Evolutionary conservation across 2,113 vertebrate genomes (phyloP), one percentile per base, ranked within the genome.

Genomic region (Hirundichthys speculiger): DNA sequence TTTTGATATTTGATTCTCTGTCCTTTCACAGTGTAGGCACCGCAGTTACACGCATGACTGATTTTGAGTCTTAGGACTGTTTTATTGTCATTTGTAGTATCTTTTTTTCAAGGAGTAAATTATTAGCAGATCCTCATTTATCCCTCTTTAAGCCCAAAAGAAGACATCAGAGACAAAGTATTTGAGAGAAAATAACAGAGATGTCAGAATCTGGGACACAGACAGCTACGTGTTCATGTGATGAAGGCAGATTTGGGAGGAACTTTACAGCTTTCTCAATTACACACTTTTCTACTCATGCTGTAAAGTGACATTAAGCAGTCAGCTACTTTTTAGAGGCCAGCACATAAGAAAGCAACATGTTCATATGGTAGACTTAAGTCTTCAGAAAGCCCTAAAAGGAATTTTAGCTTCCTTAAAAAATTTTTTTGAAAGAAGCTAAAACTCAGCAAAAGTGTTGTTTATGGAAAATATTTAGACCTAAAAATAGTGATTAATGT

Each of bases 101-200:
- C 20, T 63, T 61, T 73, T 75, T 86, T 68, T 47, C 50, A 30
- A 34, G 79, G 45, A 68, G 70, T 72, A 86, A 91, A 87, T 89
- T 59, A 86, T 87, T 82, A 87, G 61, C 88, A 84, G 85, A 78
- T 73, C 52, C 15, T 46, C 15, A 51, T 76, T 64, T 48, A 47
- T 12, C 51, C 40, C 22, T 11, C 59, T 66, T 18, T 15, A 53
- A 43, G 22, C 40, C 45, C 24, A 41, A 41, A 76, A 59, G 70
- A 72, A 56, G 21, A 67, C 63, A 74, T 77, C 56, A 79, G 73
- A 57, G 52, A 52, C 64, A 71, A 66, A 83, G 76, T 30, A 84
- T 75, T 68, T 41, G 41, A 70, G 57, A 80, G 75, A 73, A 73
- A 85, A 72, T 51, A 66, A 59, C 42, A 58, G 61, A 69, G 73